phyloP scores from a whole-genome alignment of 2,113 vertebrate species.

The Oncorhynchus mykiss region DNA sequence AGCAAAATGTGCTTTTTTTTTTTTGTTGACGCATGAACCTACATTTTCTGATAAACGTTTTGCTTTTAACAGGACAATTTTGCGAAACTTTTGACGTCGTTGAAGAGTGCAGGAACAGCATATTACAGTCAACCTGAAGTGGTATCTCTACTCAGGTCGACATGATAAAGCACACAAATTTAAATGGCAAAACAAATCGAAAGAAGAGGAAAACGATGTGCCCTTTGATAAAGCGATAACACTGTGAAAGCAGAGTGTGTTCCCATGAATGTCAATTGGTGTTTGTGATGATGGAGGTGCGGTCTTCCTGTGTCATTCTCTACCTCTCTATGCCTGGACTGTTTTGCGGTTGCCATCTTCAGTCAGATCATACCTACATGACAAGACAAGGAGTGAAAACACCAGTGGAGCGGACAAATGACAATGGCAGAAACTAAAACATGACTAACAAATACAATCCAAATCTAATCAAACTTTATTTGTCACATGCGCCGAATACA shows the following conservation, averaged over 20 bases:
- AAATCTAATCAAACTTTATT: too few species aligned
- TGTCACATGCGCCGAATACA: too few species aligned
- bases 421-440: too few species aligned
- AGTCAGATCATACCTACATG: conserved; percentile 87
- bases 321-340: conserved; percentile 57
- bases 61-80: not conserved
- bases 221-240: conserved; percentile 28
- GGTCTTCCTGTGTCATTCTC: conserved; percentile 43
- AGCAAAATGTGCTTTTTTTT: conserved; percentile 46
- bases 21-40: conserved; percentile 18
- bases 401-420: not conserved
- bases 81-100: not conserved
- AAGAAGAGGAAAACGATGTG: conserved; percentile 35
- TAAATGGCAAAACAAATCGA: conserved; percentile 18
- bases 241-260: conserved; percentile 41
- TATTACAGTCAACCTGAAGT: not conserved
- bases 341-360: conserved; percentile 81
- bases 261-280: conserved; percentile 27
- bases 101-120: not conserved
- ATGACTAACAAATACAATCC: too few species aligned
- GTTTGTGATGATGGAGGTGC: not conserved
- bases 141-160: not conserved
- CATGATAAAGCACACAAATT: conserved; percentile 46
- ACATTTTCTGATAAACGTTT: conserved; percentile 10
- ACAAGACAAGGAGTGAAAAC: not conserved